A percentile compares a stretch with the other conserved stretches of the same genome.
Conservation (phyloP, 1,140 invertebrate genomes). For the Ceratosolen solmsi region DNA sequence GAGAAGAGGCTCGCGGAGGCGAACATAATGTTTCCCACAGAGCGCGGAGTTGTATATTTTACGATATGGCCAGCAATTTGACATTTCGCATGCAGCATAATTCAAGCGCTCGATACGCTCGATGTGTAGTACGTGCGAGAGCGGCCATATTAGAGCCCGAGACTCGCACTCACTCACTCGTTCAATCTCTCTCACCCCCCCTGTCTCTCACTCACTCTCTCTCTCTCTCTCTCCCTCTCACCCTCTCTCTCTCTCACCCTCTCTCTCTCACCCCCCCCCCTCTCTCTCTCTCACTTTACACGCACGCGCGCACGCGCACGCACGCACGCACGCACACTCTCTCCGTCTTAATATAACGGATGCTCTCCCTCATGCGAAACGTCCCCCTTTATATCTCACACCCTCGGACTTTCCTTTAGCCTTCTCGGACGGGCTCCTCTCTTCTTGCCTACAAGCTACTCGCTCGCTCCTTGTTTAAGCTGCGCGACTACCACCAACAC, state of each 20-base stretch:
- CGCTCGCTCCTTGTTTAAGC: too few relatives aligned
- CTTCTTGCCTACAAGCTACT: not conserved
- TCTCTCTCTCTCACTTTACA: too few relatives aligned
- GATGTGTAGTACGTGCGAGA: slow-evolving; percentile 2
- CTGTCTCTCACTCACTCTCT: too few relatives aligned
- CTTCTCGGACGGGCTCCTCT: not conserved
- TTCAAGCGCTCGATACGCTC: slow-evolving; percentile 72
- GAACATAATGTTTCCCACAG: slow-evolving; percentile 74
- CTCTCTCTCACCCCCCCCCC: too few relatives aligned
- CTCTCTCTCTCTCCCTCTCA: too few relatives aligned
- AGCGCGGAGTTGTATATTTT: slow-evolving; percentile 74
- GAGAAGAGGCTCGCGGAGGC: slow-evolving; percentile 53
- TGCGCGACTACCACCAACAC: too few relatives aligned
- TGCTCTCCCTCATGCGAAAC: slow-evolving; percentile 26
- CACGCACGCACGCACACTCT: too few relatives aligned
- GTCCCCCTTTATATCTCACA: slow-evolving; percentile 36
- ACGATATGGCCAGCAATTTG: slow-evolving; percentile 75
- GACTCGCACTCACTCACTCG: too few relatives aligned
- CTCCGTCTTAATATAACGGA: slow-evolving; percentile 67
- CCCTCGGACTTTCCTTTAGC: not conserved
- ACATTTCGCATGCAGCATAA: slow-evolving; percentile 74
- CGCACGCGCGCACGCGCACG: too few relatives aligned
- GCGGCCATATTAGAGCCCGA: slow-evolving; percentile 53
- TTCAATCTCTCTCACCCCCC: too few relatives aligned
- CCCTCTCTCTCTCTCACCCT: too few relatives aligned